Evolutionary conservation across 2,797 vertebrate species (phyloP), one percentile per base, ranked within the genome.

Genomic region (Morelia viridis): DNA sequence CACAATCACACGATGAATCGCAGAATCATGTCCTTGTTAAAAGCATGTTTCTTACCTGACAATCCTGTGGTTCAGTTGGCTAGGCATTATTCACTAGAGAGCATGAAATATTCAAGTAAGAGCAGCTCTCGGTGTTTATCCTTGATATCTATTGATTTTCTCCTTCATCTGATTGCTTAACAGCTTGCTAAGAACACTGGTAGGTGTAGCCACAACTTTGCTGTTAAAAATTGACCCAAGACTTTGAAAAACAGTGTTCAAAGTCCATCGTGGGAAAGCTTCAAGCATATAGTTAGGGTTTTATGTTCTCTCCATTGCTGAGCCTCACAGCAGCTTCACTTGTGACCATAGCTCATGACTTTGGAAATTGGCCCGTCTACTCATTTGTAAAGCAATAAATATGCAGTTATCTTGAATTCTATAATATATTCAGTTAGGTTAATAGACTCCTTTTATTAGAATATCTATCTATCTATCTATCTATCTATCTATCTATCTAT

Each of bases 211-310:
- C 46, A 50, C 3, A 53, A 28, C 94, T 91, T 61, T 0, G 6
- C 31, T 1, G 0, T 28, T 71, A 60, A 80, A 13, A 11, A 90
- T 94, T 92, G 15, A 28, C 17, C 19, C 0, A 2, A 87, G 93
- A 89, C 94, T 91, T 92, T 83, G 92, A 57, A 85, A 0, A 76
- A 22, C 7, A 6, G 53, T 95, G 93, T 41, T 94, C 92, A 96
- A 96, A 96, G 96, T 93, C 71, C 88, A 87, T 28, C 12, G 56
- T 94, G 89, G 92, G 85, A 41, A 92, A 95, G 68, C n/a, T 31
- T 62, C 31, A 71, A 91, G 3, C 35, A 6, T 10, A 1, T 0
- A 9, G 68, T 46, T 89, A 15, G 46, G 24, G 56, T 17, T 62
- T 91, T 87, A 65, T 80, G 19, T 58, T 84, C 15, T 56, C 46